Base-by-base conservation (phyloP, 2,797 vertebrate species). In the Alca torda region DNA sequence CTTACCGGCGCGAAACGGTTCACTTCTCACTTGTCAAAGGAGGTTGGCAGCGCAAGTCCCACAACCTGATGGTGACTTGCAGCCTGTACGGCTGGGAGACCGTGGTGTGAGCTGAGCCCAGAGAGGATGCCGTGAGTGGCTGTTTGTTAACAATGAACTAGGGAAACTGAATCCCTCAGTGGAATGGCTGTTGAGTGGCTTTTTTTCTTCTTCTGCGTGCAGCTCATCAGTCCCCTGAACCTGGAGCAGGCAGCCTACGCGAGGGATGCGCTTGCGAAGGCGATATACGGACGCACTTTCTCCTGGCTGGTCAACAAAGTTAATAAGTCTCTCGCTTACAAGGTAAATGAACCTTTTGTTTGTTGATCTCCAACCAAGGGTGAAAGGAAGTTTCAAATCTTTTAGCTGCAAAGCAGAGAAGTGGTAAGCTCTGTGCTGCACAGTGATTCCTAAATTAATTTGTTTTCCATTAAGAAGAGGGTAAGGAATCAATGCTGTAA, bases 301-400 rank as follows among this genome's bases (percentile, higher is more conserved):
- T 98, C 99, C 91, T 99, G 99, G 99, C 98, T 99, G 75, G 99
- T 99, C 25, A 99, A 98, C 95, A 99, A 99, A 97, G 99, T 99
- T 97, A 99, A 99, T 89, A 92, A 97, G 61, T 99, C 99, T 2
- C 98, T 99, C 96, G 97, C 98, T 35, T 99, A 99, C 97, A 98
- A 97, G 99, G 99, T 99, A 98, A 87, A 85, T 7, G 16, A n/a
- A 11, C 61, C 31, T 73, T 41, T 50, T 75, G 5, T 8, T 53
- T 25, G 39, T 15, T 45, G n/a, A 13, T 41, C 15, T 2, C 41
- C 53, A 50, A 6, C 46, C 60, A n/a, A 35, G n/a, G 0, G 1
- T 2, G 43, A 75, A 46, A 79, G 61, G 53, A 33, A 9, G 6
- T 31, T 48, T 39, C 37, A 41, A 28, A 46, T 16, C 25, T 65